Base-by-base conservation (phyloP, 2,113 vertebrate species). In the Oreochromis aureus region DNA sequence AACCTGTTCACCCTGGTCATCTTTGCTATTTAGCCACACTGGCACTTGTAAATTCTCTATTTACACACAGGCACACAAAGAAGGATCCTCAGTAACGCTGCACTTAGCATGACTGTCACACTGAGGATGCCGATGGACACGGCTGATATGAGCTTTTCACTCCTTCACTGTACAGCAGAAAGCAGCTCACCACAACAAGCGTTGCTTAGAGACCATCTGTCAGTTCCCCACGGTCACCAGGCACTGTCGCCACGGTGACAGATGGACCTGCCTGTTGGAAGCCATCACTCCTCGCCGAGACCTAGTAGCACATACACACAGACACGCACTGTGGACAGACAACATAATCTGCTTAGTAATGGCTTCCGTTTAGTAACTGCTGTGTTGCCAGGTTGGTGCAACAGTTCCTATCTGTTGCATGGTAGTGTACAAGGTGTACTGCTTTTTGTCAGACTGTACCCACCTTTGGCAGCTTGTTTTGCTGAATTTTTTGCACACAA, bases 211-310 rank as follows among this genome's bases (percentile, higher is more conserved):
- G 92, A 96, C 96, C 18, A 91, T 93, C 93, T 94, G 91, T 94
- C 91, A 85, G 87, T 82, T 91, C 93, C 87, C 89, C 86, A 80
- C 4, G 83, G 89, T 85, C 93, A 93, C 86, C 87, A 83, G 89
- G 93, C 91, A 79, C 90, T 55, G 91, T 94, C 91, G 55, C 84
- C 84, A 92, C 89, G 83, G 94, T 95, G 95, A 96, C 97, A 97
- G 97, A 98, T 97, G 97, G 97, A 94, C 92, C 91, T 91, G 93
- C 90, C 96, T 93, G 93, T 95, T 94, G 95, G 96, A 96, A 90
- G 90, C 84, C 89, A 88, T 95, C 85, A 85, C 93, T 96, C 95
- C 87, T 86, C 90, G 94, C 89, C 48, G 54, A 78, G 90, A 87
- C 92, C 81, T 82, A 83, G 73, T 87, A 81, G 83, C 54, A 83